Conservation (phyloP, 2,113 vertebrate genomes). For the Galemys pyrenaicus region DNA sequence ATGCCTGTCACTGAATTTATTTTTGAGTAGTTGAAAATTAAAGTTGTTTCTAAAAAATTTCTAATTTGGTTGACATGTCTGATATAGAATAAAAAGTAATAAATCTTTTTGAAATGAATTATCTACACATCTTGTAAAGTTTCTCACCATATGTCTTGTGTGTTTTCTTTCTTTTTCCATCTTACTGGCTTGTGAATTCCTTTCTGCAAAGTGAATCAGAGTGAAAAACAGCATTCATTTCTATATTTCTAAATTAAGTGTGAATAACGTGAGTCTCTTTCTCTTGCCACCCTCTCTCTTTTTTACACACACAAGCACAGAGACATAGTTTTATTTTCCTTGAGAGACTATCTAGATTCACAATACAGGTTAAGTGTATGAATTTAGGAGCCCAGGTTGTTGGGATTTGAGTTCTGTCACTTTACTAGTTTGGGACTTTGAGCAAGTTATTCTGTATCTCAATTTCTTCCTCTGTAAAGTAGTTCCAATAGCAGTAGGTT, state of each 20-base stretch:
- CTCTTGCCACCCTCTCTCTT: neutral
- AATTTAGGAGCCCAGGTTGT: neutral
- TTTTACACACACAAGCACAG: neutral
- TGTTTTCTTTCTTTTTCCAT: neutral
- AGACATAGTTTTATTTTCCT: neutral
- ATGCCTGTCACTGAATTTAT: neutral
- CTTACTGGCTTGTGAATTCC: neutral
- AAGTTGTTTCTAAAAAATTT: neutral
- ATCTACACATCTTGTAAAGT: neutral
- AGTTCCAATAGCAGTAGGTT: neutral
- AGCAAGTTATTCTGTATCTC: neutral
- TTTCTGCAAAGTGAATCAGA: neutral
- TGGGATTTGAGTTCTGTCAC: neutral
- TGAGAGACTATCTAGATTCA: neutral
- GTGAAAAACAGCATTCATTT: neutral
- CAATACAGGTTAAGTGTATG: neutral
- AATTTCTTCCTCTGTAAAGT: neutral
- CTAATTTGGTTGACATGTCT: neutral
- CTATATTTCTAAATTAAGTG: neutral
- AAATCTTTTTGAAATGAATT: neutral
- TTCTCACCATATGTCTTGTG: neutral
- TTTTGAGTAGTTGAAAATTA: neutral
- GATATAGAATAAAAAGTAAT: neutral
- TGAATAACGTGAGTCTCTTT: neutral
- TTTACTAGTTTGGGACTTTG: neutral